phyloP scores from a whole-genome alignment of 30 jellyfish, hydroid and myxozoan species.

The Cassiopea andromeda region DNA sequence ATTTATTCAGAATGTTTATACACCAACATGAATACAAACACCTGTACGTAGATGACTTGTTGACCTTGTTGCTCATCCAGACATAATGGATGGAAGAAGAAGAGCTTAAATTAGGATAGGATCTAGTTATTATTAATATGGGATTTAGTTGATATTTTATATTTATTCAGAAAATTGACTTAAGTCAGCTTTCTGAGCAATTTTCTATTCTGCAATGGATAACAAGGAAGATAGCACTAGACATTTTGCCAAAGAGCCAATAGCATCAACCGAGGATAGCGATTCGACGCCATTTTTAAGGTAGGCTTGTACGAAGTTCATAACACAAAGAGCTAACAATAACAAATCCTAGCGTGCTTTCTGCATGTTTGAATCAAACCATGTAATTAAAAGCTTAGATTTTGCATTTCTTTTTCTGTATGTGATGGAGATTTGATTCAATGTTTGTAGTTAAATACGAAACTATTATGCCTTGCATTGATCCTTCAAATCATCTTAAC shows the following conservation, averaged over 20 bases:
- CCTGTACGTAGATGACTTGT: constrained; percentile 58
- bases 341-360: background rate
- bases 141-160: background rate
- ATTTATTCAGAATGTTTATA: constrained; percentile 26
- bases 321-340: background rate
- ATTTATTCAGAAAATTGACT: background rate
- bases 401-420: too few relatives aligned
- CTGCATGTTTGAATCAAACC: background rate
- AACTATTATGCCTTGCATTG: too few relatives aligned
- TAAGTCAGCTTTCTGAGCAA: background rate
- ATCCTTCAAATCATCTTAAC: too few relatives aligned
- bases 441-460: too few relatives aligned
- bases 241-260: constrained; percentile 6
- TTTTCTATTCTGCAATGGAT: background rate
- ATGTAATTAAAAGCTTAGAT: too few relatives aligned
- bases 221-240: background rate
- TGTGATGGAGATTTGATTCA: too few relatives aligned
- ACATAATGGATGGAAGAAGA: constrained; percentile 52
- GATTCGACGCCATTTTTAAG: constrained; percentile 75
- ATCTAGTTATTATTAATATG: background rate
- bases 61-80: constrained; percentile 48
- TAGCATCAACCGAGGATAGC: constrained; percentile 41
- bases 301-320: constrained; percentile 27
- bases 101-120: background rate
- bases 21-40: constrained; percentile 31